phyloP scores from a whole-genome alignment of 2,888 invertebrate species.

The Ophion slaviceki region DNA sequence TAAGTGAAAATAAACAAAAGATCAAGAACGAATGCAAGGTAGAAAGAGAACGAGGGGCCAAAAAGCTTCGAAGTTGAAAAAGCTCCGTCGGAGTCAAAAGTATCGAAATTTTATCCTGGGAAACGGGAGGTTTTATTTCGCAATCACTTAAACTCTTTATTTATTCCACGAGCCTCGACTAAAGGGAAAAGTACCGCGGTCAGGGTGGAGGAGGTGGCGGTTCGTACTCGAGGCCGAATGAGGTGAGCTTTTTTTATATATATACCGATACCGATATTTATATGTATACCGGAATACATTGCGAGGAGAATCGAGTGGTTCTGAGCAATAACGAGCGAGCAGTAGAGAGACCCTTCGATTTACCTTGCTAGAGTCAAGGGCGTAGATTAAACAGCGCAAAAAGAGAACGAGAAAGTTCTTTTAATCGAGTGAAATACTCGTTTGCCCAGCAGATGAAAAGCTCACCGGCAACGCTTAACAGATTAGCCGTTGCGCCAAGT shows the following conservation, averaged over 20 bases:
- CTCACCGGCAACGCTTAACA: background rate
- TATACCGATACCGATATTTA: background rate
- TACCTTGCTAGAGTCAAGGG: conserved; percentile 13
- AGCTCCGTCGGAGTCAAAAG: conserved; percentile 22
- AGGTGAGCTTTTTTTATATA: background rate
- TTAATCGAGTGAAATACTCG: conserved; percentile 22
- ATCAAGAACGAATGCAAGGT: background rate
- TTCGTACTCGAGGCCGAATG: conserved; percentile 28
- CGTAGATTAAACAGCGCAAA: conserved; percentile 1
- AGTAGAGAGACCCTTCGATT: conserved; percentile 21
- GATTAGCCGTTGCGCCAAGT: background rate
- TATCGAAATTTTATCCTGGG: conserved; percentile 38
- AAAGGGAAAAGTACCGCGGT: background rate
- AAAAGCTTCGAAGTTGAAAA: conserved; percentile 42
- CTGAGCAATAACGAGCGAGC: conserved; percentile 26
- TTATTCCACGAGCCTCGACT: conserved; percentile 11
- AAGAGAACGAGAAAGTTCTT: conserved; percentile 1
- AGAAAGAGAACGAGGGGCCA: background rate
- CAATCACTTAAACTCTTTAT: conserved; percentile 50
- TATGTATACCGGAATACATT: background rate
- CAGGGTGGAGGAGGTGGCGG: background rate
- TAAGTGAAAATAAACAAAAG: background rate
- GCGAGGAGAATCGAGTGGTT: conserved; percentile 26
- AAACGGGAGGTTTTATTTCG: conserved; percentile 34
- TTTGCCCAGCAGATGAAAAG: background rate